These are phyloP conservation scores for Drosophila testacea DNA, from an alignment of 2,888 invertebrate genomes.

Conservation along the genomic window DNA sequence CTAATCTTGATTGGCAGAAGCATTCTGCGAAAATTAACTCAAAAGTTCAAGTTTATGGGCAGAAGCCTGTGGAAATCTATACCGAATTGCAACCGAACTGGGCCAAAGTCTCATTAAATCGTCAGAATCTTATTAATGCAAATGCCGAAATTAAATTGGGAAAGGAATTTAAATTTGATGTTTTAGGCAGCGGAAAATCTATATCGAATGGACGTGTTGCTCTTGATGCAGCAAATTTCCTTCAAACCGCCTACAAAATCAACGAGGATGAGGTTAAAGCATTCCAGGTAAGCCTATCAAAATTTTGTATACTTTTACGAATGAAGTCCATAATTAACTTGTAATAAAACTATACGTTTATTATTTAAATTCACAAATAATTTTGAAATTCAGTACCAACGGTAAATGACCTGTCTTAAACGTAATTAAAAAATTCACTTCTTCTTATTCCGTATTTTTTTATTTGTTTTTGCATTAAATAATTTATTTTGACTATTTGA, in stretches of 20 bases:
- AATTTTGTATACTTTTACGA: too few relatives aligned
- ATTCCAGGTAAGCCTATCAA: slow-evolving; percentile 74
- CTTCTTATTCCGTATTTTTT: too few relatives aligned
- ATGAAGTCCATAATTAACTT: too few relatives aligned
- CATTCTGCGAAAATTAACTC: slow-evolving; percentile 61
- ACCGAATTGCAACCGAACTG: slow-evolving; percentile 70
- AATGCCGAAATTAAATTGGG: slow-evolving; percentile 75
- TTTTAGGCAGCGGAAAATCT: slow-evolving; percentile 67
- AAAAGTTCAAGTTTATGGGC: slow-evolving; percentile 71
- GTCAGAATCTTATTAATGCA: slow-evolving; percentile 70
- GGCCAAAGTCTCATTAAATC: slow-evolving; percentile 68
- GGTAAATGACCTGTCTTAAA: too few relatives aligned
- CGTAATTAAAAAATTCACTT: too few relatives aligned
- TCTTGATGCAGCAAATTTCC: slow-evolving; percentile 81
- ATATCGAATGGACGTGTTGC: slow-evolving; percentile 79
- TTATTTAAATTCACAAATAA: too few relatives aligned
- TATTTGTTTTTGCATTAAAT: too few relatives aligned
- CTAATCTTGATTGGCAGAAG: slow-evolving; percentile 71
- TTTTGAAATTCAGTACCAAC: too few relatives aligned
- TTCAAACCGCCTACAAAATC: slow-evolving; percentile 77
- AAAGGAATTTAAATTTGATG: slow-evolving; percentile 77
- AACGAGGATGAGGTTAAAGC: slow-evolving; percentile 76
- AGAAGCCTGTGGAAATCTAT: slow-evolving; percentile 69
- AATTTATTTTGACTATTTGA: too few relatives aligned
- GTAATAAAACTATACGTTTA: too few relatives aligned